Base-by-base conservation (phyloP, 2,113 vertebrate species). In the Rhagologus leucostigma region DNA sequence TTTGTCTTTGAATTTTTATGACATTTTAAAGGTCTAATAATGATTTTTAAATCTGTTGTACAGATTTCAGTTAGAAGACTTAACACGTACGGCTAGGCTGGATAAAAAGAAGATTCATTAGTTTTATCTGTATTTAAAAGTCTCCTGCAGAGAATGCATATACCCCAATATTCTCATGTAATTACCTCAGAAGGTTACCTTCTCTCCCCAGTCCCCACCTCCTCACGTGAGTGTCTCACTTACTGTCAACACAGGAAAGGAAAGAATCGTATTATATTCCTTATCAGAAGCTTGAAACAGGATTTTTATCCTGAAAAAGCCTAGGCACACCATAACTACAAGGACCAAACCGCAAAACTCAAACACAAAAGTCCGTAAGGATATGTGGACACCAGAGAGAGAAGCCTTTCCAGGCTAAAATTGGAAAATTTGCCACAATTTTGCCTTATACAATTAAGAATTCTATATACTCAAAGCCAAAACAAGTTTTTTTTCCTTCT, bases 1-100 rank as follows among this genome's bases (percentile, higher is more conserved):
- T 93, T 57, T 87, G 64, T 75, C n/a, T 93, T 95, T 88, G 53
- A 95, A 95, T 96, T n/a, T 87, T 69, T 65, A 41, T 75, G 69
- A 90, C 35, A 53, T 87, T 96, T 95, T 79, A 86, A 94, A 94
- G 50, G 69, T 27, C 84, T 93, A 80, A 47, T 89, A 93, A 88
- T 64, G 59, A 90, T 95, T 96, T 94, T 94, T 83, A 92, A 93
- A 95, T 94, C 67, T 82, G 57, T 57, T 79, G 37, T n/a, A 57
- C 42, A 53, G 37, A 80, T 89, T 96, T 53, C 81, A 74, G 44
- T 63, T 90, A 70, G 39, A 59, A 86, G 87, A 85, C n/a, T 44
- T 69, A 93, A 76, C 7, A 52, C 0, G 0, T 17, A 35, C 16
- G 46, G 19, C 42, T 53, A 29, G 46, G 65, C 86, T 69, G 37